Base-by-base conservation (phyloP, 2,888 invertebrate species). In the Mesorhabditis spiculigera region DNA sequence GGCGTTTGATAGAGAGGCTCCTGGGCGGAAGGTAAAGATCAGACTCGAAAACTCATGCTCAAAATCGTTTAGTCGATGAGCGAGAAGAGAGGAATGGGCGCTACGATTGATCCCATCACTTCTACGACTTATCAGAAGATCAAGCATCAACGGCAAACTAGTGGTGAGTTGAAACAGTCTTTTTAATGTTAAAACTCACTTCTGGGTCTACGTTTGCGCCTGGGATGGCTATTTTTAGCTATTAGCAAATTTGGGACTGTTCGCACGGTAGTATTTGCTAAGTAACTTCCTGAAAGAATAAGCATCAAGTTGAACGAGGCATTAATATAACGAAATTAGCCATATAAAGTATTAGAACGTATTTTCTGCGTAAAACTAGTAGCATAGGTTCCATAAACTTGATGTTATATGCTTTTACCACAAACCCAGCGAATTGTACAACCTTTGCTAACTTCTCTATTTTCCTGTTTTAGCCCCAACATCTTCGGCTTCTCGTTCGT, bases 121-220 rank as follows among this genome's bases (percentile, higher is more conserved):
- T 95, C 94, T 0, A 94, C 94, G 85, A 95, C 95, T 0, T 97
- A 95, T 87, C 93, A 95, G 87, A 89, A 92, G 73, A 93, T 92
- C 78, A 93, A 93, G 86, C 92, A 92, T 74, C 76, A 86, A 82
- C 91, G 78, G 88, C 92, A 71, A 85, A 87, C 78, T 50, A 85
- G 82, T 75, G 83, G 85, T 86, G 70, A 67, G 69, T 72, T 63
- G 28, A 63, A 4, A 43, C 4, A 6, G 58, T 43, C 16, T 65
- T 2, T n/a, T 58, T 1, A n/a, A 3, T 2, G 58, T 58, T 58
- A 2, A 3, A 3, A 63, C 3, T 50, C 10, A 50, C 3, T 50
- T 10, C 58, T 50, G 8, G 1, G 58, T 50, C 0, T 28, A 1
- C 1, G 28, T 28, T 28, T 28, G 28, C 28, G 28, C 28, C 3